Evolutionary conservation across 1,140 invertebrate genomes (phyloP).

Genomic region (Tribolium madens): DNA sequence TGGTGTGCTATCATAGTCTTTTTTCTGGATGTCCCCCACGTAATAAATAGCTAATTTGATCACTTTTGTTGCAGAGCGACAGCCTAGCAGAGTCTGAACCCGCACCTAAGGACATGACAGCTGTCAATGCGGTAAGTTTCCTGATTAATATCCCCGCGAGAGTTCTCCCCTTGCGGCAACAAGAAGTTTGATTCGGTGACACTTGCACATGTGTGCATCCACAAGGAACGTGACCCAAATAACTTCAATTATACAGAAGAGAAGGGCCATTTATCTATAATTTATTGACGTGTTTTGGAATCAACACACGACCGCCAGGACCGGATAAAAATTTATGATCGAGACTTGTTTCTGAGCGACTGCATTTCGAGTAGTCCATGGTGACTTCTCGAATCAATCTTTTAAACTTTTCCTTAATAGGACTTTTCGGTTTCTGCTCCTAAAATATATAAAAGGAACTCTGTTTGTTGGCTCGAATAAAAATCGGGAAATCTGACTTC

Average conservation of each 20-base stretch:
- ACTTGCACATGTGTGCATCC: constrained; percentile 23
- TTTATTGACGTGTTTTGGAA: constrained; percentile 48
- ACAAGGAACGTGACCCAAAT: neutral
- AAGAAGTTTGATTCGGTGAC: constrained; percentile 40
- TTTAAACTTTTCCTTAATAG: constrained; percentile 52
- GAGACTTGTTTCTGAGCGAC: constrained; percentile 45
- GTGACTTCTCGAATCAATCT: constrained; percentile 52
- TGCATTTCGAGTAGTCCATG: constrained; percentile 49
- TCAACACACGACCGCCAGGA: constrained; percentile 48
- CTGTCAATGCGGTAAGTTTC: constrained; percentile 63
- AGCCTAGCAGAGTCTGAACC: constrained; percentile 62
- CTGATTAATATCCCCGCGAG: constrained; percentile 45
- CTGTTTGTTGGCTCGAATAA: constrained; percentile 47
- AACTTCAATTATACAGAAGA: neutral
- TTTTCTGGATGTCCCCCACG: constrained; percentile 1
- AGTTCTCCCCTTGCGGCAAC: neutral
- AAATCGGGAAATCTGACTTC: constrained; percentile 45
- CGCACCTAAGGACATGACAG: constrained; percentile 63
- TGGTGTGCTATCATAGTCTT: neutral
- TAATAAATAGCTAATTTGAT: constrained; percentile 48
- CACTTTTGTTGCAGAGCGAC: constrained; percentile 61
- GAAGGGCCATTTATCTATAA: constrained; percentile 28
- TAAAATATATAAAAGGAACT: constrained; percentile 45
- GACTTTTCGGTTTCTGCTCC: constrained; percentile 45
- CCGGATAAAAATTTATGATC: constrained; percentile 51